These are phyloP conservation scores for Acridotheres tristis DNA, from an alignment of 2,797 vertebrate genomes.

Conservation along the genomic window DNA sequence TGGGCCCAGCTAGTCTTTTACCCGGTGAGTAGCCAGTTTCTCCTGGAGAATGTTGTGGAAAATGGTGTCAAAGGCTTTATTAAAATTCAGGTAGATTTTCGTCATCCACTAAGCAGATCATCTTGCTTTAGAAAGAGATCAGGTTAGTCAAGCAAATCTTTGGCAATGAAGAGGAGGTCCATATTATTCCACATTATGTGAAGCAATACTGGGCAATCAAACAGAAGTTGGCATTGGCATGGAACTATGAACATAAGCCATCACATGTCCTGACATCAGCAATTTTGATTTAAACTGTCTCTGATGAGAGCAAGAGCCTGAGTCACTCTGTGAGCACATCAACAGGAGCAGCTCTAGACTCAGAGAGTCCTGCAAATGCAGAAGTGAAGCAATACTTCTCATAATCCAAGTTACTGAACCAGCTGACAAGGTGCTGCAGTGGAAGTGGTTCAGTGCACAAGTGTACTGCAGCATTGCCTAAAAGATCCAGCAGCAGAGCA, in stretches of 20 bases:
- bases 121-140: not conserved
- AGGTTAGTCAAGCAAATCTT: not conserved
- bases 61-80: not conserved
- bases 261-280: not conserved
- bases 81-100: not conserved
- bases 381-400: not conserved
- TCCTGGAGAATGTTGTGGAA: not conserved
- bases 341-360: not conserved
- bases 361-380: not conserved
- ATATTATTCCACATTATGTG: not conserved
- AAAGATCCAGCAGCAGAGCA: not conserved
- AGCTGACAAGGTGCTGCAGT: not conserved
- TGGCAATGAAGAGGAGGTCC: not conserved
- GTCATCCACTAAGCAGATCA: not conserved
- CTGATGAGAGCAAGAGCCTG: not conserved
- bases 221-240: not conserved
- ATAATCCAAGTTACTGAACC: not conserved
- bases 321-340: not conserved
- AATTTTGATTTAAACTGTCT: not conserved
- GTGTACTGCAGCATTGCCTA: not conserved
- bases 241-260: not conserved
- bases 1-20: not conserved
- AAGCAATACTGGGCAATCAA: not conserved
- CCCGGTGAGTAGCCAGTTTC: not conserved
- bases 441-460: not conserved